phyloP scores from a whole-genome alignment of 2,888 invertebrate species.

The Brachyptera risi region DNA sequence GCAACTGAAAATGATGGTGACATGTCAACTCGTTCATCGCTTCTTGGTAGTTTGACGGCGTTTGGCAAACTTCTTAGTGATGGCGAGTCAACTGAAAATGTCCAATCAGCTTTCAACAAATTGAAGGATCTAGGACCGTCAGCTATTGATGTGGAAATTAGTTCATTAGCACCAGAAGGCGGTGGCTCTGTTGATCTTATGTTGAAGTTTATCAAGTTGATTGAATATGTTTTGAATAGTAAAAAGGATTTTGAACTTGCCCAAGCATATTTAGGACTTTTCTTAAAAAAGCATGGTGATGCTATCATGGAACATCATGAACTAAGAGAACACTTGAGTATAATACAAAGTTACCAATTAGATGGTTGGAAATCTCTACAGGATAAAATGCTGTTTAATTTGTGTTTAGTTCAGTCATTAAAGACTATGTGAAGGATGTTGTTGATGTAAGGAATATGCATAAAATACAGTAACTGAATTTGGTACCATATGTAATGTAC shows the following conservation, averaged over 20 bases:
- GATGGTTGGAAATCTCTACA: constrained; percentile 64
- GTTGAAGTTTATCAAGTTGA: constrained; percentile 71
- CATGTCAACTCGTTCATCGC: constrained; percentile 54
- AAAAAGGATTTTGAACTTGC: constrained; percentile 84
- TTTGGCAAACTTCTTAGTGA: constrained; percentile 62
- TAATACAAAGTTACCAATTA: constrained; percentile 56
- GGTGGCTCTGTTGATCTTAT: constrained; percentile 69
- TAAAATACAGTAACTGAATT: not conserved
- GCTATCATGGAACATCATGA: constrained; percentile 53
- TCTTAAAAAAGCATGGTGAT: constrained; percentile 74
- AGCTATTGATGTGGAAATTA: constrained; percentile 82
- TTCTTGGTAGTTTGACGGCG: constrained; percentile 60
- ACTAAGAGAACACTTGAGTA: constrained; percentile 52
- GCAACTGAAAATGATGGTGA: constrained; percentile 42
- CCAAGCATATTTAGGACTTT: constrained; percentile 84
- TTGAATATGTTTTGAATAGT: constrained; percentile 64
- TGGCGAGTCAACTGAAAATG: constrained; percentile 51
- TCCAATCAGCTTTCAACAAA: constrained; percentile 54
- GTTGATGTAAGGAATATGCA: not conserved
- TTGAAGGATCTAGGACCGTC: constrained; percentile 74
- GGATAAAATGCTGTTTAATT: constrained; percentile 65
- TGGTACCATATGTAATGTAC: too few relatives aligned
- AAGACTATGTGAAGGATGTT: constrained; percentile 51
- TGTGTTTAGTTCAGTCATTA: constrained; percentile 70
- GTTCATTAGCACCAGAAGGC: constrained; percentile 67